These are phyloP conservation scores for Ophiothrix spiculata DNA, from an alignment of 35 echinoderm and acorn worm species.

Conservation along the genomic window DNA sequence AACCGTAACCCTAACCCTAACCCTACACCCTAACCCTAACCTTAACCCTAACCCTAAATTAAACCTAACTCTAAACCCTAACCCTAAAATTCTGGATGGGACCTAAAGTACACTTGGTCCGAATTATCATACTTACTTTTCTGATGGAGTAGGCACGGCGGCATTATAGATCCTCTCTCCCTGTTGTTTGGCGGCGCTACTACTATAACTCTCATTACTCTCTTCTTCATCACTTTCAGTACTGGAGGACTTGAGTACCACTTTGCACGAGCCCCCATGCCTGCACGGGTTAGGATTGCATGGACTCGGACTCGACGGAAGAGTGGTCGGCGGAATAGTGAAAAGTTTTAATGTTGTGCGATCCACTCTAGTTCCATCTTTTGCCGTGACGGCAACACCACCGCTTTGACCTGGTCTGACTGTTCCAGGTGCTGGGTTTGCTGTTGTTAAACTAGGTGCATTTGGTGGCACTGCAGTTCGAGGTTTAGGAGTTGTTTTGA, in stretches of 20 bases:
- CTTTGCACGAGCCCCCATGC: conserved; percentile 65
- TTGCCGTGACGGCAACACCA: neutral
- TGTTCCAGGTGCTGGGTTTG: neutral
- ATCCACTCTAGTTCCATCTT: neutral
- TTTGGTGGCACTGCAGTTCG: neutral
- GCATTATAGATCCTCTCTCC: conserved; percentile 2
- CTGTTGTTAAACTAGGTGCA: neutral
- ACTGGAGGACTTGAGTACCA: neutral
- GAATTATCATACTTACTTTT: no score
- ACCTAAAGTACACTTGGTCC: no score
- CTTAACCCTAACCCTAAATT: no score
- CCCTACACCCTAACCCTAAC: no score
- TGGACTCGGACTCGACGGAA: neutral
- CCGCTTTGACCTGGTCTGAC: neutral
- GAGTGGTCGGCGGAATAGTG: neutral
- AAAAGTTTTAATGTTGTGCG: neutral
- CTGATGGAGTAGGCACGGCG: neutral
- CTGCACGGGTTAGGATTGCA: conserved; percentile 84
- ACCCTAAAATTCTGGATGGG: no score
- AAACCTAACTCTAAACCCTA: no score
- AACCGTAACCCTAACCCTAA: no score
- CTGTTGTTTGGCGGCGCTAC: neutral
- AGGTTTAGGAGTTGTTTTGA: neutral
- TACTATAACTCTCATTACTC: conserved; percentile 14
- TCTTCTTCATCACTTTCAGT: neutral